phyloP scores from a whole-genome alignment of 1,140 invertebrate genomes.

The Maniola jurtina region DNA sequence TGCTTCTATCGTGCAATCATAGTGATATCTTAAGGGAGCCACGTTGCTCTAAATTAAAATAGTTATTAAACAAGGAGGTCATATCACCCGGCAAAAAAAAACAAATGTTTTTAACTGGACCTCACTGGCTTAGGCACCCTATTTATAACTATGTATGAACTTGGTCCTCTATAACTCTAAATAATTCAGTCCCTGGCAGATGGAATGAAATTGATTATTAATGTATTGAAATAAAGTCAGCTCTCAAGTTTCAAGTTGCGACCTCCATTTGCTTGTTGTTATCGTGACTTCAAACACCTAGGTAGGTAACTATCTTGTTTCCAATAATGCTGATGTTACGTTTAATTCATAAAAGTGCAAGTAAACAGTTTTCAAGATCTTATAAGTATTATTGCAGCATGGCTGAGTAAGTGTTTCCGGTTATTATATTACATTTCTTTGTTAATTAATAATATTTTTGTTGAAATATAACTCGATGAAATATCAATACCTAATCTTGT shows the following conservation, averaged over 20 bases:
- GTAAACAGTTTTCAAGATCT: neutral
- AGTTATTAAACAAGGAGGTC: too few species aligned
- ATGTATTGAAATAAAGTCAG: neutral
- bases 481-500: too few species aligned
- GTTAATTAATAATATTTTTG: too few species aligned
- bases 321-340: neutral
- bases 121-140: too few species aligned
- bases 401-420: slow-evolving; percentile 10
- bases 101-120: too few species aligned
- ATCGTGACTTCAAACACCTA: neutral
- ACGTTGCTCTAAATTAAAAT: too few species aligned
- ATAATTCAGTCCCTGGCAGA: neutral
- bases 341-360: neutral
- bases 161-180: neutral
- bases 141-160: too few species aligned
- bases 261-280: neutral
- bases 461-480: too few species aligned
- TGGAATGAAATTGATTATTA: slow-evolving; percentile 2
- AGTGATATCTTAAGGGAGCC: too few species aligned
- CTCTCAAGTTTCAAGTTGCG: neutral
- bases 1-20: too few species aligned
- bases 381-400: neutral
- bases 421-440: neutral
- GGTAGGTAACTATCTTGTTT: neutral
- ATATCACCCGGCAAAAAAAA: too few species aligned